phyloP scores from a whole-genome alignment of 2,797 vertebrate species.

The Periparus ater region DNA sequence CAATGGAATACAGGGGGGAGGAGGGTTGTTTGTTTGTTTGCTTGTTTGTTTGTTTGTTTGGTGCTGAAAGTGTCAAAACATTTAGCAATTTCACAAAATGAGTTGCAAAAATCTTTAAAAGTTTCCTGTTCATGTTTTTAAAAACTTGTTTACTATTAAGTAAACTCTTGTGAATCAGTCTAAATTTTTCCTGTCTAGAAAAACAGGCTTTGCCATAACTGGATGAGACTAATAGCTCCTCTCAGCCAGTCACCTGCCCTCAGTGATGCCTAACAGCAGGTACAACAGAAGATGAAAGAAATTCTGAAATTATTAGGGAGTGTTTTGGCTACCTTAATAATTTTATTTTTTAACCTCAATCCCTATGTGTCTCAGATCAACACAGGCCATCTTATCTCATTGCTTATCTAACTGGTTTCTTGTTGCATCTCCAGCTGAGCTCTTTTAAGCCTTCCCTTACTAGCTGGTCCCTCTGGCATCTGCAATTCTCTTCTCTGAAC shows the following conservation, averaged over 20 bases:
- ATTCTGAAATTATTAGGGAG: not conserved
- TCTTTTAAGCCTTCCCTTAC: not conserved
- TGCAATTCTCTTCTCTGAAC: not conserved
- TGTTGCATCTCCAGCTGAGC: not conserved
- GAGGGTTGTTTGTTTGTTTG: not conserved
- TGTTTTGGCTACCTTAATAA: not conserved
- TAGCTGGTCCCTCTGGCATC: not conserved
- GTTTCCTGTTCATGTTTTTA: not conserved
- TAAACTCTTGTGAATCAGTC: not conserved
- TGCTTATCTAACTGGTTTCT: conserved; percentile 2
- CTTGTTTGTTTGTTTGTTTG: not conserved
- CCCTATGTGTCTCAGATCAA: not conserved
- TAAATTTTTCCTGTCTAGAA: not conserved
- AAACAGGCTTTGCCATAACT: not conserved
- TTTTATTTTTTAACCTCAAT: not conserved
- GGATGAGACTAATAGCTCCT: not conserved
- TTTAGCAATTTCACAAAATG: not conserved
- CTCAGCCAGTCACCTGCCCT: not conserved
- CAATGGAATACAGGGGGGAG: not conserved
- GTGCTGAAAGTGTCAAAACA: not conserved
- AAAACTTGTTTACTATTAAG: not conserved
- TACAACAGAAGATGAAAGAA: not conserved
- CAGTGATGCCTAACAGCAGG: not conserved
- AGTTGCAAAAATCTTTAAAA: not conserved
- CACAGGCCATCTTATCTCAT: not conserved